These are phyloP conservation scores for Nyctereutes procyonoides DNA, from an alignment of 2,113 vertebrate genomes.

Conservation along the genomic window DNA sequence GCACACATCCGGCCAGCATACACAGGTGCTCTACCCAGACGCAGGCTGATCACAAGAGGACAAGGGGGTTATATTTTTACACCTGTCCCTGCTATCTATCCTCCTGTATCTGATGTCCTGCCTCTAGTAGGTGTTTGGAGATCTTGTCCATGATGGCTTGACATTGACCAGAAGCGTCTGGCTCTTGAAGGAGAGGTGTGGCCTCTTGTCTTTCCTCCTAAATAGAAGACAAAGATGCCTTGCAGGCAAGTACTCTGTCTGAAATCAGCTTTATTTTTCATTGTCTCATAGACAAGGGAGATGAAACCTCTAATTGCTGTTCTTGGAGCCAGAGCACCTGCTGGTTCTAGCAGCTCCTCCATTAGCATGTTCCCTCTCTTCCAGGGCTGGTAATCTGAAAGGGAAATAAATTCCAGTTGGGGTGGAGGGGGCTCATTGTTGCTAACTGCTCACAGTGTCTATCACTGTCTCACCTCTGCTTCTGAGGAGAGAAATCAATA, in stretches of 20 bases:
- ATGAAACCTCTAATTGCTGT: slow-evolving; percentile 58
- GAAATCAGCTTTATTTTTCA: slow-evolving; percentile 53
- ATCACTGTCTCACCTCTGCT: slow-evolving; percentile 63
- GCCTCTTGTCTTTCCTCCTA: background rate
- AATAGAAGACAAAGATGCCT: background rate
- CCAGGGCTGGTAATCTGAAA: slow-evolving; percentile 56
- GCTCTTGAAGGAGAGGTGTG: background rate
- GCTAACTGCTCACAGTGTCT: slow-evolving; percentile 37
- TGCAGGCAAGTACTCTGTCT: background rate
- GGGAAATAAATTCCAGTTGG: slow-evolving; percentile 49
- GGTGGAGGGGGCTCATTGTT: slow-evolving; percentile 37
- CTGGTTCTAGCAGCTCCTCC: slow-evolving; percentile 28
- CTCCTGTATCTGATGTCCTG: too few relatives aligned
- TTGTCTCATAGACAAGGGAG: slow-evolving; percentile 58
- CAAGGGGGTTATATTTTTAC: background rate
- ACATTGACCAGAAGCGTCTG: background rate
- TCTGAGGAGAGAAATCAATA: slow-evolving; percentile 68
- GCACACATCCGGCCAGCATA: fast-evolving
- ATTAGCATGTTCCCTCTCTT: background rate
- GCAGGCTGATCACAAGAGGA: too few relatives aligned
- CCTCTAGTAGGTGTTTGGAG: background rate
- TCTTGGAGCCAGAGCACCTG: slow-evolving; percentile 57
- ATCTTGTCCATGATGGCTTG: background rate
- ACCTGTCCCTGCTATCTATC: background rate
- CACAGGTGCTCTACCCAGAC: fast-evolving